These are phyloP conservation scores for Drosophila triauraria DNA, from an alignment of 1,140 invertebrate genomes.

Conservation along the genomic window DNA sequence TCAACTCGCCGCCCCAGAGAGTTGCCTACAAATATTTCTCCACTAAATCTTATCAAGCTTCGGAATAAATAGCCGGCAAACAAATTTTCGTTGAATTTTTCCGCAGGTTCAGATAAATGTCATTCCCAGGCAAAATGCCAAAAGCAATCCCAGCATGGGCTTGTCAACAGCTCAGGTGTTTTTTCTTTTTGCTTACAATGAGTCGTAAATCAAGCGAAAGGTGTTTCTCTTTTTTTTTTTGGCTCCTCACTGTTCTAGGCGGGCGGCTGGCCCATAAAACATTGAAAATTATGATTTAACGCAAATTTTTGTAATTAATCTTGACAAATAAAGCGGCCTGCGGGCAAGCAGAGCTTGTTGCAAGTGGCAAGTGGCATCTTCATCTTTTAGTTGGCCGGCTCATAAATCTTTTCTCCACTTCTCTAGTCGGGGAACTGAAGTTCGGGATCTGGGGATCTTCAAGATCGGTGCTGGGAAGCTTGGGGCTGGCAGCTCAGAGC, in stretches of 20 bases:
- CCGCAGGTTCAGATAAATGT: constrained; percentile 64
- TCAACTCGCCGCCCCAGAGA: constrained; percentile 17
- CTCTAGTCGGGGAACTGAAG: constrained; percentile 38
- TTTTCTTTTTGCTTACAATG: constrained; percentile 29
- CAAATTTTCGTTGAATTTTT: constrained; percentile 36
- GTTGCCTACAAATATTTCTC: constrained; percentile 19
- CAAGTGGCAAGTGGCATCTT: constrained; percentile 62
- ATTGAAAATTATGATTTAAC: constrained; percentile 80
- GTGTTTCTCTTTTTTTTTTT: constrained; percentile 25
- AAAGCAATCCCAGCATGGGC: constrained; percentile 60
- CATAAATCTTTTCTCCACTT: constrained; percentile 79
- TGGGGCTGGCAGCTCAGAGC: constrained; percentile 21
- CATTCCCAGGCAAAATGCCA: constrained; percentile 64
- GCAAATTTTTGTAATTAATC: constrained; percentile 83
- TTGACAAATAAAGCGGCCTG: constrained; percentile 77
- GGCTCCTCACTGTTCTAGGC: constrained; percentile 20
- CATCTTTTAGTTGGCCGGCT: constrained; percentile 57
- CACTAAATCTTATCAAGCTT: constrained; percentile 35
- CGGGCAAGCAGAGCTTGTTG: constrained; percentile 31
- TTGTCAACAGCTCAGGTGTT: constrained; percentile 58
- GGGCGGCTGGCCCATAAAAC: constrained; percentile 64
- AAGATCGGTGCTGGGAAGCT: constrained; percentile 14
- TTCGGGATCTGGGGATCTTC: constrained; percentile 16
- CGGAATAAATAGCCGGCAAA: constrained; percentile 4
- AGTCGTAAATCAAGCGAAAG: constrained; percentile 66